Base-by-base conservation (phyloP, 2,797 vertebrate genomes). In the Petrocephalus sullivani region DNA sequence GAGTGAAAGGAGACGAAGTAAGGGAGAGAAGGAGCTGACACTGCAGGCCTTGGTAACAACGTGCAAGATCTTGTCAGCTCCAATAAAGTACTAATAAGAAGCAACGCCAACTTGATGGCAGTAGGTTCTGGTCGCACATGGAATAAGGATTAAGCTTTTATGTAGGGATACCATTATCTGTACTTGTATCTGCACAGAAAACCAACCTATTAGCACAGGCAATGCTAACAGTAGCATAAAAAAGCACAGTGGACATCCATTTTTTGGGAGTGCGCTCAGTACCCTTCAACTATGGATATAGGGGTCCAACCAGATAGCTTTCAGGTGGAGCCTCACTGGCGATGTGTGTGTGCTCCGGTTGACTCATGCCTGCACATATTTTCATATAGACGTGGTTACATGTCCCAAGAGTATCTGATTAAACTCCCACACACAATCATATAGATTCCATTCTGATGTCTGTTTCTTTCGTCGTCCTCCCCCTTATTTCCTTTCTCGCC, bases 391-490 rank as follows among this genome's bases (percentile, higher is more conserved):
- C 49, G 33, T 3, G 16, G 60, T 88, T 88, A 58, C 57, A 58
- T 51, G 56, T 89, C 54, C 37, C 81, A 56, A 19, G 49, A 53
- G 28, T 87, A 81, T 89, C 88, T 85, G 49, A 23, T 87, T 67
- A 53, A 89, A 87, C 64, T 78, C 37, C 28, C 87, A 16, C 14
- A 41, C 19, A 75, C 33, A 53, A 41, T 10, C 60, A 58, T 23
- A 88, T 14, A 56, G 90, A 41, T 75, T 54, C 53, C 75, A 64
- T 4, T 12, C 85, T 89, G 83, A 88, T 78, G 4, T 58, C 6
- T 14, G 0, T 46, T 49, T 61, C 12, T 67, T 49, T 19, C 19
- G 6, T 12, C 3, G 8, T 83, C 28, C 28, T 37, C 1, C 28
- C 28, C 28, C 64, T 67, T 28, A 14, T 67, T 33, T 14, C 64